Percentiles rank a stretch among this genome's conserved stretches.
Evolutionary conservation across 2,113 vertebrate genomes (phyloP).

Genomic region (Gadus chalcogrammus): DNA sequence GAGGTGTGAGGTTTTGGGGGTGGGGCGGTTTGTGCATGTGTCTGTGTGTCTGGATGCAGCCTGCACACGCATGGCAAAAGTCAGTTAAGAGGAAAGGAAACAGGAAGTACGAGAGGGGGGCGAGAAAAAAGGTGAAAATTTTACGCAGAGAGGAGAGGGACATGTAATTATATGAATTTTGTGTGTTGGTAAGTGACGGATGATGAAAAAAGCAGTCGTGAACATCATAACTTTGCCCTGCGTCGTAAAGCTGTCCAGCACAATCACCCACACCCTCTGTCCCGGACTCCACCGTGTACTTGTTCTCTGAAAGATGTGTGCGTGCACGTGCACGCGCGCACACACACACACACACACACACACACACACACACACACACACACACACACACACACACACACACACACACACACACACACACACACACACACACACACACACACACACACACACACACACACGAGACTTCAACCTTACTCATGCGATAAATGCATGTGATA

Average conservation of each 20-base stretch:
- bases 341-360: conserved; percentile 5
- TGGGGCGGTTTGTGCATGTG: conserved; percentile 15
- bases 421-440: conserved; percentile 9
- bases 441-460: conserved; percentile 18
- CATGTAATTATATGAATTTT: conserved; percentile 42
- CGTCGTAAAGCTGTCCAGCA: conserved; percentile 50
- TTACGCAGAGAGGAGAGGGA: conserved; percentile 50
- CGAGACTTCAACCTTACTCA: conserved; percentile 29
- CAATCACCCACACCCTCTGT: conserved; percentile 13
- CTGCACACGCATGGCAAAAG: not conserved
- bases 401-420: conserved; percentile 22
- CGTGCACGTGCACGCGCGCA: not conserved
- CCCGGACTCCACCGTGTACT: not conserved
- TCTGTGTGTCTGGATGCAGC: not conserved
- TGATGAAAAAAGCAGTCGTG: conserved; percentile 42
- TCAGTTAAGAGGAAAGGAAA: not conserved
- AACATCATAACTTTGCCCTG: conserved; percentile 46
- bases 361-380: not conserved
- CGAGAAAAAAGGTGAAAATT: conserved; percentile 51
- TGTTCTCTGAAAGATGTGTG: not conserved
- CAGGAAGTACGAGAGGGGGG: conserved; percentile 3
- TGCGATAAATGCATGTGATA: conserved; percentile 24
- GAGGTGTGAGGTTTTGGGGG: conserved; percentile 46
- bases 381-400: conserved; percentile 9
- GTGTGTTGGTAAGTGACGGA: conserved; percentile 50